Evolutionary conservation across 53 echinoderm and acorn worm genomes (phyloP).

Genomic region (Henricia sp.): DNA sequence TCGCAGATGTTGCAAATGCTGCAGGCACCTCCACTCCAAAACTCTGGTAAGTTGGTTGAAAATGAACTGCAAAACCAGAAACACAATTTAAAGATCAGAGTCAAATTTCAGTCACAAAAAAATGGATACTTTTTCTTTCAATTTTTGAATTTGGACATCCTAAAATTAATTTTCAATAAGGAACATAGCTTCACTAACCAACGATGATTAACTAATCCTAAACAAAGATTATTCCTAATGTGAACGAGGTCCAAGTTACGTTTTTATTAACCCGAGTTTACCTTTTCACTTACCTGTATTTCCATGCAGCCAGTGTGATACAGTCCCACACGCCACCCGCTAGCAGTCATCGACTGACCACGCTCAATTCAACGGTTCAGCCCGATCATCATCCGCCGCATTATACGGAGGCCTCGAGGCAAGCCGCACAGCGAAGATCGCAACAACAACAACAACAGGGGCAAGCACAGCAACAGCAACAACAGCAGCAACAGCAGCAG

Average conservation of each 20-base stretch:
- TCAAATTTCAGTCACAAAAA: neutral
- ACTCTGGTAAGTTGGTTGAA: slow-evolving; percentile 19
- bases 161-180: too few relatives aligned
- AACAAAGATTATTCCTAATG: too few relatives aligned
- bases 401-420: slow-evolving; percentile 49
- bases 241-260: too few relatives aligned
- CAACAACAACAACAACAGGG: slow-evolving; percentile 55
- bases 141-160: too few relatives aligned
- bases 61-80: neutral
- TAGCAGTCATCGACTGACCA: slow-evolving; percentile 29
- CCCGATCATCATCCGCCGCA: slow-evolving; percentile 44
- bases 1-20: slow-evolving; percentile 55
- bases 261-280: too few relatives aligned
- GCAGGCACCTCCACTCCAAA: slow-evolving; percentile 42
- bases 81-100: neutral
- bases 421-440: slow-evolving; percentile 32
- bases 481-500: slow-evolving; percentile 42
- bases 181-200: too few relatives aligned
- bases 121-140: too few relatives aligned
- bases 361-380: slow-evolving; percentile 25
- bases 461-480: slow-evolving; percentile 20
- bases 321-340: slow-evolving; percentile 31
- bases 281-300: neutral
- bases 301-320: slow-evolving; percentile 30
- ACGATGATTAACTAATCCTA: too few relatives aligned